Conservation (phyloP, 2,888 invertebrate genomes). For the Camponotus fellah region DNA sequence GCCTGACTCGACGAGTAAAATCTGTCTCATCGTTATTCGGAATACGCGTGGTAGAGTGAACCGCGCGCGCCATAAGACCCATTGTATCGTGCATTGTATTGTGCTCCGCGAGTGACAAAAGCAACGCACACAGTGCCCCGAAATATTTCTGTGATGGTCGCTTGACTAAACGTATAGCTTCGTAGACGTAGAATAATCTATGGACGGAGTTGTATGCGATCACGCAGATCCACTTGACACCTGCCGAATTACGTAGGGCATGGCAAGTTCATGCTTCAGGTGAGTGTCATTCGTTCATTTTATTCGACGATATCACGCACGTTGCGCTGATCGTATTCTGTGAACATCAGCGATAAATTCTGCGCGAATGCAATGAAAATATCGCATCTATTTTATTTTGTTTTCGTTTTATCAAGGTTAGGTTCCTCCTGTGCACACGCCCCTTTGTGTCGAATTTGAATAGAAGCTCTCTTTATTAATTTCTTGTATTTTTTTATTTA, state of each 20-base stretch:
- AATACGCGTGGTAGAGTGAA: not conserved
- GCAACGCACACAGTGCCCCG: not conserved
- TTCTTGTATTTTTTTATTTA: not conserved
- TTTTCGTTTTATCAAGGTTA: constrained; percentile 60
- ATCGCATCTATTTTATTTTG: constrained; percentile 8
- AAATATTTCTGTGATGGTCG: not conserved
- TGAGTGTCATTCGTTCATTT: constrained; percentile 66
- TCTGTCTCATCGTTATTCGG: not conserved
- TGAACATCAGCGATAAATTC: not conserved
- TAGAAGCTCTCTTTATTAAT: not conserved
- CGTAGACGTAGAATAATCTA: constrained; percentile 31
- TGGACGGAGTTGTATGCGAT: constrained; percentile 37
- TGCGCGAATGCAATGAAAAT: not conserved
- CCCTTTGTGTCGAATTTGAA: not conserved
- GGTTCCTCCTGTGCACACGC: constrained; percentile 36
- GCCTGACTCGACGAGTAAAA: not conserved
- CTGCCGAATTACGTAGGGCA: constrained; percentile 72
- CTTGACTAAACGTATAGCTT: not conserved
- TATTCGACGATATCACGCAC: not conserved
- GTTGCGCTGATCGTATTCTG: not conserved
- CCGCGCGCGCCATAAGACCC: not conserved
- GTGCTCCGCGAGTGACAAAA: not conserved
- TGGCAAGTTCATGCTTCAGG: constrained; percentile 85
- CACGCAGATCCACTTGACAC: constrained; percentile 49
- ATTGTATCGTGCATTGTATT: no score